Evolutionary conservation across 1,140 invertebrate species (phyloP).

Genomic region (Procambarus virginalis): DNA sequence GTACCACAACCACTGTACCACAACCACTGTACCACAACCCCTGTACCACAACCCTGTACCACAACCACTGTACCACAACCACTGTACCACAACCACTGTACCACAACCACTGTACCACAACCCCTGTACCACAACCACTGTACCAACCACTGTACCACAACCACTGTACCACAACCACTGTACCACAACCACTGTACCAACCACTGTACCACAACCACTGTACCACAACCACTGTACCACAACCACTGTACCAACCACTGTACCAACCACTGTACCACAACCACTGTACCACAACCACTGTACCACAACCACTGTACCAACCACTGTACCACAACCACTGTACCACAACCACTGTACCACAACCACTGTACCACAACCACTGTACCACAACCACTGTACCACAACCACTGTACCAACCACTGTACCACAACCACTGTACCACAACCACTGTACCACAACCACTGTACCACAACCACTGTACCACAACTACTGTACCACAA

Average conservation of each 20-base stretch:
- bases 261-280: not conserved
- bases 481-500: too few species aligned
- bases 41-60: too few species aligned
- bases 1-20: too few species aligned
- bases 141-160: too few species aligned
- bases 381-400: not conserved
- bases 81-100: too few species aligned
- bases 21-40: too few species aligned
- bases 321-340: conserved; percentile 5
- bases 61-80: too few species aligned
- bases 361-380: conserved; percentile 1
- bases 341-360: not conserved
- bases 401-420: conserved; percentile 1
- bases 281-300: not conserved
- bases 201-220: conserved; percentile 5
- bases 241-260: not conserved
- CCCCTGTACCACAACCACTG: too few species aligned
- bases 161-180: not conserved
- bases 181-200: not conserved
- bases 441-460: not conserved
- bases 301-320: not conserved
- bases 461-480: not conserved
- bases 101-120: too few species aligned
- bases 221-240: not conserved
- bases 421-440: conserved; percentile 1